Evolutionary conservation across 1,140 invertebrate species (phyloP).

Genomic region (Drepana arcuata): DNA sequence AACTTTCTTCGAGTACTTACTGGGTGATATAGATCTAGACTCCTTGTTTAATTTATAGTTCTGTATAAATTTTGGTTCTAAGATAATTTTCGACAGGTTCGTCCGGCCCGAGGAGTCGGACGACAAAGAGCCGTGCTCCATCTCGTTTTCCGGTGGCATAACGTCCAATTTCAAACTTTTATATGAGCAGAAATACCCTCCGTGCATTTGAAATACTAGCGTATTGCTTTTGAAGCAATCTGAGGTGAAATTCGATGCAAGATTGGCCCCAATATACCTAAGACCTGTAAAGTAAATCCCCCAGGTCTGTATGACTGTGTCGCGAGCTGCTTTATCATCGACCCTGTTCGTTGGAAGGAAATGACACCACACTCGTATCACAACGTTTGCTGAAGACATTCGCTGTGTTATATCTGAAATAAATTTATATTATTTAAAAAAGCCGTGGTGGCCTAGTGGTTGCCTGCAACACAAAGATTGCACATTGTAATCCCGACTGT

Average conservation of each 20-base stretch:
- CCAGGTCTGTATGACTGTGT: constrained; percentile 82
- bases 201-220: constrained; percentile 89
- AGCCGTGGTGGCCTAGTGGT: too few relatives aligned
- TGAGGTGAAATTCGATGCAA: constrained; percentile 78
- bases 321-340: constrained; percentile 30
- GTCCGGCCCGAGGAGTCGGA: constrained; percentile 52
- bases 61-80: constrained; percentile 38
- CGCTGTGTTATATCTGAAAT: constrained; percentile 57
- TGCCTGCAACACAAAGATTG: too few relatives aligned
- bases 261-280: constrained; percentile 82
- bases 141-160: constrained; percentile 55
- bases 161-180: constrained; percentile 71
- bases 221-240: constrained; percentile 83
- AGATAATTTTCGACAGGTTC: constrained; percentile 33
- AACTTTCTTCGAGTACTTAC: constrained; percentile 35
- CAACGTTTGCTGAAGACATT: constrained; percentile 71
- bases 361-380: constrained; percentile 74
- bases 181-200: constrained; percentile 85
- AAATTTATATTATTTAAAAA: too few relatives aligned
- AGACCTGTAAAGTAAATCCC: constrained; percentile 88
- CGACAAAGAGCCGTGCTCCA: constrained; percentile 51
- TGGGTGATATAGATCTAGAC: constrained; percentile 55
- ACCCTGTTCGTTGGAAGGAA: constrained; percentile 30
- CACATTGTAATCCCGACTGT: too few relatives aligned
- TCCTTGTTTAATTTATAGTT: constrained; percentile 40